phyloP scores from a whole-genome alignment of 2,888 invertebrate genomes.

The Tetranychus piercei region DNA sequence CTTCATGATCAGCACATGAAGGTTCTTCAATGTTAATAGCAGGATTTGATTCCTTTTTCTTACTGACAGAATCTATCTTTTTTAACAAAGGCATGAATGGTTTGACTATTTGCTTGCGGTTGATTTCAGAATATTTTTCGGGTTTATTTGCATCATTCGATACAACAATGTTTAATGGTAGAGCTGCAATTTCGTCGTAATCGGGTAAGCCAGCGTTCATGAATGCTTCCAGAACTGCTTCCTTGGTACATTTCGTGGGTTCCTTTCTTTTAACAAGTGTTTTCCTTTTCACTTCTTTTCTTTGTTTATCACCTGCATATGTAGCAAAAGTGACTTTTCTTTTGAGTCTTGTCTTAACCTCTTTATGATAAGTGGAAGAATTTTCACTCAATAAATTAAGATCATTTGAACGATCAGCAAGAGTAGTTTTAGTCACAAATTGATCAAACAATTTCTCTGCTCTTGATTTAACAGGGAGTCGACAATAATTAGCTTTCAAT shows the following conservation, averaged over 20 bases:
- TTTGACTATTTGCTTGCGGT: background rate
- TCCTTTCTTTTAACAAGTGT: background rate
- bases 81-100: background rate
- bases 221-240: slow-evolving; percentile 14
- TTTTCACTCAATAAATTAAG: background rate
- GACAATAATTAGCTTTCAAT: background rate
- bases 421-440: background rate
- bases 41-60: background rate
- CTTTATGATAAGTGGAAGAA: background rate
- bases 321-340: background rate
- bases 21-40: background rate
- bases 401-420: background rate
- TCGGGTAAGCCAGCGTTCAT: slow-evolving; percentile 17
- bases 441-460: background rate
- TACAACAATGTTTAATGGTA: background rate
- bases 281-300: background rate
- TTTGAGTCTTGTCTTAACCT: background rate
- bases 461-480: background rate
- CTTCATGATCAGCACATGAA: background rate
- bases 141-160: background rate
- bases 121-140: background rate
- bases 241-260: slow-evolving; percentile 12
- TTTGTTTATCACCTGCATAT: background rate
- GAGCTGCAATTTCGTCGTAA: slow-evolving; percentile 15
- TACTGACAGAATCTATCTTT: background rate